Percentiles rank a stretch among this genome's conserved stretches.
Conservation (phyloP, 2,888 invertebrate species). For the Dione juno region DNA sequence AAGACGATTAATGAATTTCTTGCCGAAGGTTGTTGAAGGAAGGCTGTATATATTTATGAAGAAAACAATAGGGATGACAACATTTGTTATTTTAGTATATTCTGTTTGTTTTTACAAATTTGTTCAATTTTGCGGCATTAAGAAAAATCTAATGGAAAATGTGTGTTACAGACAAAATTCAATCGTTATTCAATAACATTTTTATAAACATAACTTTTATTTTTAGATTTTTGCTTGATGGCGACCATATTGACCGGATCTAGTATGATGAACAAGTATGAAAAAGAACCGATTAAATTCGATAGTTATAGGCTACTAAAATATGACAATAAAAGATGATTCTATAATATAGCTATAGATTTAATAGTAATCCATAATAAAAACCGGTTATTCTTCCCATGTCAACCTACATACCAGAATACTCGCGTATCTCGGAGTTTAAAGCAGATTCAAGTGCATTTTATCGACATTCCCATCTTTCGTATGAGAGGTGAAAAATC, state of each 20-base stretch:
- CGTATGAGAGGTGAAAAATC: conserved; percentile 16
- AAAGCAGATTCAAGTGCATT: conserved; percentile 23
- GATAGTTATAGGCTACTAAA: background rate
- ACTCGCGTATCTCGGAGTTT: conserved; percentile 9
- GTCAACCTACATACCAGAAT: conserved; percentile 17
- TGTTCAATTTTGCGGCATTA: too few relatives aligned
- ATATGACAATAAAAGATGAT: background rate
- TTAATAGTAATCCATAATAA: background rate
- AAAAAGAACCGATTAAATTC: background rate
- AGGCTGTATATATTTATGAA: conserved; percentile 16
- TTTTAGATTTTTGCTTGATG: too few relatives aligned
- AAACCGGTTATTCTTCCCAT: conserved; percentile 7
- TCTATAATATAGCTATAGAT: background rate
- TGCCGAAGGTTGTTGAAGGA: conserved; percentile 19
- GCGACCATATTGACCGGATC: too few relatives aligned
- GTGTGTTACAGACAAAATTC: too few relatives aligned
- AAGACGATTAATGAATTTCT: conserved; percentile 41
- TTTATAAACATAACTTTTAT: too few relatives aligned
- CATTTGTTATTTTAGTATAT: background rate
- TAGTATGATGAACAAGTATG: too few relatives aligned
- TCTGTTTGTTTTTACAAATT: too few relatives aligned
- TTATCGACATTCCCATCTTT: conserved; percentile 24
- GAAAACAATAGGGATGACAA: background rate
- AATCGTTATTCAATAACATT: too few relatives aligned
- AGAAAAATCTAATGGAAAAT: too few relatives aligned